Percentiles rank a stretch among this genome's conserved stretches.
Conservation (phyloP, 2,797 vertebrate species). For the Lepilemur ruficaudatus region DNA sequence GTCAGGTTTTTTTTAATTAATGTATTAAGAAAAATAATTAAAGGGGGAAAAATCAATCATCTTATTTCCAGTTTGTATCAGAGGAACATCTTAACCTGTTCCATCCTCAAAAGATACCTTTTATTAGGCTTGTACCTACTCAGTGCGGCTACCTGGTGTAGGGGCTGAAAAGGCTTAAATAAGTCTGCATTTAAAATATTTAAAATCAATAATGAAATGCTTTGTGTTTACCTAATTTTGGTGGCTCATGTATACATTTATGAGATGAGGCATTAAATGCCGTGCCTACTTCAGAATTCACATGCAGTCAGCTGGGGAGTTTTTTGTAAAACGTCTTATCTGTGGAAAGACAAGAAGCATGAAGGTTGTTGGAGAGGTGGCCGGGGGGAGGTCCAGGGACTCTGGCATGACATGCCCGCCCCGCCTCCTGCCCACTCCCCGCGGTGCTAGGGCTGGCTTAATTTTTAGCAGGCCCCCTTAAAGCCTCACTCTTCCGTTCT, state of each 20-base stretch:
- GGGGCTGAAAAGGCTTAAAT: constrained; percentile 2
- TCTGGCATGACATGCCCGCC: rapidly evolving
- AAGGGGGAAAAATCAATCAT: constrained; percentile 43
- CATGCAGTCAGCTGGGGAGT: not conserved
- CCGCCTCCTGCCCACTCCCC: not conserved
- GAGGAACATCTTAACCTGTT: not conserved
- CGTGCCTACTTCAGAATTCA: not conserved
- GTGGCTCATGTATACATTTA: not conserved
- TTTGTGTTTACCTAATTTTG: not conserved
- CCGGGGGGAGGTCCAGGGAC: not conserved
- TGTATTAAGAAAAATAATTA: constrained; percentile 55
- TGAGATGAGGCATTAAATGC: not conserved
- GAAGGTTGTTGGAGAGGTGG: not conserved
- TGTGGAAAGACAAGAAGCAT: not conserved
- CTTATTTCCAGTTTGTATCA: constrained; percentile 21
- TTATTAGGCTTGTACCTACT: not conserved
- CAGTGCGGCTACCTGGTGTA: not conserved
- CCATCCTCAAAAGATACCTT: not conserved
- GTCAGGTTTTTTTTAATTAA: not conserved
- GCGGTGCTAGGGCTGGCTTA: not conserved
- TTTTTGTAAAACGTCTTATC: not conserved
- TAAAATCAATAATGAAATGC: constrained; percentile 38
- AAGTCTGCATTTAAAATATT: constrained; percentile 32
- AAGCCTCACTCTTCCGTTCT: not conserved
- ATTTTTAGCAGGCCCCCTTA: not conserved